Base-by-base conservation (phyloP, 1,140 invertebrate genomes). In the Philopotamus ludificatus region DNA sequence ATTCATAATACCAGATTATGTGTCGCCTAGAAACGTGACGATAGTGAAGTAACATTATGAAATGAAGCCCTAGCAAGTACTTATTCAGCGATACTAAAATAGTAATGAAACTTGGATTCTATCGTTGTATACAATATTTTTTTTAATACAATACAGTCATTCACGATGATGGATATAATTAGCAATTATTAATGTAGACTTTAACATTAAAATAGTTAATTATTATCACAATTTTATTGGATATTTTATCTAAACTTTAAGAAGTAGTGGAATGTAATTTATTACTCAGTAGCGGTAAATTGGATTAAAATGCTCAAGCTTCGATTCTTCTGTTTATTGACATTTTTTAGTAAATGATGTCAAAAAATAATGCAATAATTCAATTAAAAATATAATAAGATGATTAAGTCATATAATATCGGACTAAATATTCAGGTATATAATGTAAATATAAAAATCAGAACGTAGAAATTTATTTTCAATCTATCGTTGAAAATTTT, bases 291-390 rank as follows among this genome's bases (percentile, higher is more conserved):
- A 20, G n/a, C n/a, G n/a, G 44, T 47, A 47, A 60, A 60, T 60
- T 60, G 57, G 57, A 60, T 60, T 60, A 47, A 60, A 60, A 60
- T 60, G 47, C 57, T 60, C 23, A 34, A 60, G 57, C 39, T 47
- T 57, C 22, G 25, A 54, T 15, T 54, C 18, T 7, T 47, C 12
- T 15, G 16, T 47, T 47, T 47, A 9, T 34, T 34, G 4, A 7
- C 28, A 34, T 7, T 34, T 34, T 34, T 34, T 34, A 34, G n/a
- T n/a, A n/a, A n/a, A n/a, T n/a, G n/a, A n/a, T n/a, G n/a, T n/a
- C n/a, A n/a, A n/a, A n/a, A n/a, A n/a, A n/a, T n/a, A n/a, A n/a
- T n/a, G n/a, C n/a, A n/a, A n/a, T n/a, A n/a, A n/a, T n/a, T n/a
- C n/a, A n/a, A n/a, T n/a, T n/a, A n/a, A n/a, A n/a, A n/a, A n/a